Conservation (phyloP, 2,888 invertebrate genomes). For the Pachliopta kotzebuea region DNA sequence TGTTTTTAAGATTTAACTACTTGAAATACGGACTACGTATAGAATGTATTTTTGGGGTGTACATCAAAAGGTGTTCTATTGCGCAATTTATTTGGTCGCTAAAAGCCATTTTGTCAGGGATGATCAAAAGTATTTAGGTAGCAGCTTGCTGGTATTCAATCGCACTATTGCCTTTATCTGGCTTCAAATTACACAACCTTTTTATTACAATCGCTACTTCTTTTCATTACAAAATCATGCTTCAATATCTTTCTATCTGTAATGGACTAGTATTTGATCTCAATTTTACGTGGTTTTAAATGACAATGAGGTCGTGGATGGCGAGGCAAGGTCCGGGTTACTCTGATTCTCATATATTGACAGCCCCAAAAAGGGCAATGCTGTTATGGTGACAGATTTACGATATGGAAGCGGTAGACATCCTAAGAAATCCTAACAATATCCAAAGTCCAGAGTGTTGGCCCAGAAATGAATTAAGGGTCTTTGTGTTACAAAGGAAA, state of each 20-base stretch:
- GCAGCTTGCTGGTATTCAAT: constrained; percentile 7
- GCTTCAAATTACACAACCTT: constrained; percentile 24
- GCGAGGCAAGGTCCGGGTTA: too few relatives aligned
- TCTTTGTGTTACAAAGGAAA: too few relatives aligned
- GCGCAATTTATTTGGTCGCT: constrained; percentile 5
- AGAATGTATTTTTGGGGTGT: not conserved
- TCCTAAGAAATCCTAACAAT: too few relatives aligned
- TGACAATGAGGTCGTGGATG: too few relatives aligned
- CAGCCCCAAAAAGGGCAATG: too few relatives aligned
- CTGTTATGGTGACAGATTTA: too few relatives aligned
- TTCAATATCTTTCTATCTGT: not conserved
- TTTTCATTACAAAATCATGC: not conserved
- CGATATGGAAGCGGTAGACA: too few relatives aligned
- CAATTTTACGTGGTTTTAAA: too few relatives aligned
- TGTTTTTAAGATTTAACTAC: not conserved
- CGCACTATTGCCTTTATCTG: constrained; percentile 13
- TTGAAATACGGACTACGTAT: not conserved
- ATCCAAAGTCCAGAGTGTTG: too few relatives aligned
- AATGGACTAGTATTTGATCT: not conserved
- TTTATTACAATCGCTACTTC: not conserved
- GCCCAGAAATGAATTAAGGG: too few relatives aligned
- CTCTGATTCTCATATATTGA: too few relatives aligned
- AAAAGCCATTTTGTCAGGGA: constrained; percentile 7
- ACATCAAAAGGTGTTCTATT: not conserved
- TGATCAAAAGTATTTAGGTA: constrained; percentile 5